These are phyloP conservation scores for Penaeus indicus DNA, from an alignment of 1,140 invertebrate genomes.

Conservation along the genomic window DNA sequence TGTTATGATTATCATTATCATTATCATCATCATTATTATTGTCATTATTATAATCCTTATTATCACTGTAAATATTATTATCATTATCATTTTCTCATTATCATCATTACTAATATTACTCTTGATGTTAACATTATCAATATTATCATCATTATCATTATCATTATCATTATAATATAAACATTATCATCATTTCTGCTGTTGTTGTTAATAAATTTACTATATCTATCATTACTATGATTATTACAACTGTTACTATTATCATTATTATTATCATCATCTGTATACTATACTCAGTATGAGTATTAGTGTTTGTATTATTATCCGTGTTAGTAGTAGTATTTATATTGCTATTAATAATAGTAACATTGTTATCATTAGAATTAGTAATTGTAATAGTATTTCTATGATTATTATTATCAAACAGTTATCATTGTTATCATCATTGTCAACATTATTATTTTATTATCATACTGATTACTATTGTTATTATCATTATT, in stretches of 20 bases:
- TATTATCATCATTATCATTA: no score
- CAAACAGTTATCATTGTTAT: slow-evolving; percentile 9
- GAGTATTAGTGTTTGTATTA: not conserved
- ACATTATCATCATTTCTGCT: no score
- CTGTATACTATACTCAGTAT: no score
- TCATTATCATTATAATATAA: no score
- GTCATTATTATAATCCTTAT: not conserved
- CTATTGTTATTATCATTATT: not conserved
- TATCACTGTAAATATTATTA: not conserved
- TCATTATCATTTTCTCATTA: no score
- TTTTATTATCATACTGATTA: not conserved
- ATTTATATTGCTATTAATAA: no score
- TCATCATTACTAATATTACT: no score
- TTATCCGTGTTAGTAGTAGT: not conserved
- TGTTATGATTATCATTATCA: not conserved
- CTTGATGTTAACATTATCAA: no score
- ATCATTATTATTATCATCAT: no score
- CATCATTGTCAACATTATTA: slow-evolving; percentile 14
- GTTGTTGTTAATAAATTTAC: not conserved
- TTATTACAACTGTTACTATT: not conserved
- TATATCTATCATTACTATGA: not conserved
- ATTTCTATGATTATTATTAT: not conserved
- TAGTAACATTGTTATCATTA: no score
- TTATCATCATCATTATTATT: not conserved
- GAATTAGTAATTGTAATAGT: no score